Base-by-base conservation (phyloP, 2,888 invertebrate genomes). In the Aricia artaxerxes region DNA sequence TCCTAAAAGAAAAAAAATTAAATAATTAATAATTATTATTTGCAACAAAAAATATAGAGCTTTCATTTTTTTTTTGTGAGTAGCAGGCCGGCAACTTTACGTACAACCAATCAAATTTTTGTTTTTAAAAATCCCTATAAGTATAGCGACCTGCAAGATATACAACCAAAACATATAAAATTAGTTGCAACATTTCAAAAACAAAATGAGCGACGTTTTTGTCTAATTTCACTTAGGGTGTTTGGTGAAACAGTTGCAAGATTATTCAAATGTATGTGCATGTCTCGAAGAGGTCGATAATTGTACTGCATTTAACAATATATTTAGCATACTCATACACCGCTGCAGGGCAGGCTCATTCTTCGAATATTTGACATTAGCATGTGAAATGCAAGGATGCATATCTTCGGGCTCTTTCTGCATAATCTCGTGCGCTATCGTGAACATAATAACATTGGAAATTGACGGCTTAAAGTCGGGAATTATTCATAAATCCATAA, bases 351-450 rank as follows among this genome's bases (percentile, higher is more conserved):
- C 76, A 78, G 79, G 81, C 81, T 84, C 83, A 85, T 86, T 83
- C 85, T 81, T 83, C 82, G 82, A 85, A 89, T 86, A 84, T 85
- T 85, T 83, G 81, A 81, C 84, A 90, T 91, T 89, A 89, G 83
- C 90, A 90, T 90, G 88, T 86, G 88, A 89, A 90, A 88, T 86
- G 87, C 84, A 84, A 84, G 86, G 87, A 88, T 88, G 86, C 86
- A 88, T 89, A 89, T 88, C 90, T 87, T 79, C 77, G 44, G 82
- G 83, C 83, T 82, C 81, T 85, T 84, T 83, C 84, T 82, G 78
- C 83, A 83, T 84, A 80, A 83, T 83, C 83, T 83, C 83, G 82
- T 80, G 79, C 72, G 24, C 81, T 78, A 75, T 79, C 78, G 69
- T 69, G 35, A 16, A 69, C 35, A 35, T 69, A 69, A 69, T 69